These are phyloP conservation scores for Hydropsyche tenuis DNA, from an alignment of 1,140 invertebrate species.

Conservation along the genomic window DNA sequence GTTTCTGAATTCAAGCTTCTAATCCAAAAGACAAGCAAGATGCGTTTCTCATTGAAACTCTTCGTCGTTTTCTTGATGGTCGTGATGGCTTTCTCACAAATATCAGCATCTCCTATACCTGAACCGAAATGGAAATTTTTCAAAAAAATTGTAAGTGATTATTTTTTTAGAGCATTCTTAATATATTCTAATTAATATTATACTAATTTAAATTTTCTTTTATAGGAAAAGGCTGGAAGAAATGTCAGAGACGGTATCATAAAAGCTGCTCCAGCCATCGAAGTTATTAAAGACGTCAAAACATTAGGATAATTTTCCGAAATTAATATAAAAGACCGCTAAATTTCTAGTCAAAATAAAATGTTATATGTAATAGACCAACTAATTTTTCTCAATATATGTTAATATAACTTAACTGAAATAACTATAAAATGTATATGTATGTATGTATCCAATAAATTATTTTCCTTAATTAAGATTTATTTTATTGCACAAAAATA, in stretches of 20 bases:
- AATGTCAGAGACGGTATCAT: constrained; percentile 23
- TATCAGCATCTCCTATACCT: constrained; percentile 19
- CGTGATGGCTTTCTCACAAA: background rate
- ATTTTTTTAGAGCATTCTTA: too few species aligned
- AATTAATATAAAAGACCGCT: too few species aligned
- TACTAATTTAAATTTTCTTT: constrained; percentile 17
- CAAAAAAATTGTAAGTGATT: constrained; percentile 26
- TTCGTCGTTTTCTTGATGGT: constrained; percentile 11
- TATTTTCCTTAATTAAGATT: too few species aligned
- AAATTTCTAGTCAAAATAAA: too few species aligned
- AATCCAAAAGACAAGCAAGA: background rate
- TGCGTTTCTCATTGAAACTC: constrained; percentile 10
- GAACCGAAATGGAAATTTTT: constrained; percentile 39
- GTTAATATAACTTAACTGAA: too few species aligned
- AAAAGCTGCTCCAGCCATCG: constrained; percentile 30
- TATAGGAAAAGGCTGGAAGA: constrained; percentile 30
- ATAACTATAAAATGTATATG: too few species aligned
- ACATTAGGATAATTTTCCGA: constrained; percentile 28
- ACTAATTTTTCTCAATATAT: too few species aligned
- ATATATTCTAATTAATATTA: background rate
- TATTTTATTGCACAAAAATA: too few species aligned
- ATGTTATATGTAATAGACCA: too few species aligned
- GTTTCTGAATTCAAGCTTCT: too few species aligned
- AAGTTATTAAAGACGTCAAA: background rate
- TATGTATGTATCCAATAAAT: too few species aligned